phyloP scores from a whole-genome alignment of 2,113 vertebrate genomes.

The Heterocephalus glaber region DNA sequence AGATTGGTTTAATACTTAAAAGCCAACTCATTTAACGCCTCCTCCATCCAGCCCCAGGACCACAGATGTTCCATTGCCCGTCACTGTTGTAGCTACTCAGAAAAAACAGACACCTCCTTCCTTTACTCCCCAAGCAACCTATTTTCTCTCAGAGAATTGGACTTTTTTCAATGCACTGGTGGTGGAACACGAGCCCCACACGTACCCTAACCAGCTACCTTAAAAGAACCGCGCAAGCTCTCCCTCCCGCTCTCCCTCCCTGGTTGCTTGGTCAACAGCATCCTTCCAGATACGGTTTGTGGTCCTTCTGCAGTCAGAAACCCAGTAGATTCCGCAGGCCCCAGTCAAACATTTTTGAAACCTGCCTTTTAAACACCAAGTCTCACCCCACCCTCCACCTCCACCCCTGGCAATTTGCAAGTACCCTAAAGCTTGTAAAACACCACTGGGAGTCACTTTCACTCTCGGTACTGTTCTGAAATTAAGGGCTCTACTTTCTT shows the following conservation, averaged over 20 bases:
- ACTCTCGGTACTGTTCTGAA: background rate
- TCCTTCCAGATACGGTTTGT: background rate
- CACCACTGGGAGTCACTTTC: too few species aligned
- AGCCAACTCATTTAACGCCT: background rate
- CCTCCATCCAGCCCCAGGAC: background rate
- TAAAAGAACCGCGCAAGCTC: fast-evolving
- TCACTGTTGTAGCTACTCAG: background rate
- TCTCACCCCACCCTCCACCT: background rate
- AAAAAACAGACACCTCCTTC: background rate
- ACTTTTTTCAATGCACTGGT: background rate
- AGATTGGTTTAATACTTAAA: background rate
- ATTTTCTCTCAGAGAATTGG: background rate
- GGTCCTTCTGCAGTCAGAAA: background rate
- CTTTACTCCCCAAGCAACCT: background rate
- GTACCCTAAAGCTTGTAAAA: background rate
- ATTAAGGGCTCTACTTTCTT: background rate
- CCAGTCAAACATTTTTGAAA: background rate
- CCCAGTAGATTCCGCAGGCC: background rate
- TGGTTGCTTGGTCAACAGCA: fast-evolving
- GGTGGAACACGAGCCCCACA: fast-evolving
- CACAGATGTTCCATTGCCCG: background rate
- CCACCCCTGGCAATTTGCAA: background rate
- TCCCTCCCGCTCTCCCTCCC: background rate
- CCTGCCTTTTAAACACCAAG: background rate
- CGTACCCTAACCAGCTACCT: background rate